Evolutionary conservation across 2,113 vertebrate species (phyloP), one percentile per base, ranked within the genome.

Genomic region (Chionodraco myersi): DNA sequence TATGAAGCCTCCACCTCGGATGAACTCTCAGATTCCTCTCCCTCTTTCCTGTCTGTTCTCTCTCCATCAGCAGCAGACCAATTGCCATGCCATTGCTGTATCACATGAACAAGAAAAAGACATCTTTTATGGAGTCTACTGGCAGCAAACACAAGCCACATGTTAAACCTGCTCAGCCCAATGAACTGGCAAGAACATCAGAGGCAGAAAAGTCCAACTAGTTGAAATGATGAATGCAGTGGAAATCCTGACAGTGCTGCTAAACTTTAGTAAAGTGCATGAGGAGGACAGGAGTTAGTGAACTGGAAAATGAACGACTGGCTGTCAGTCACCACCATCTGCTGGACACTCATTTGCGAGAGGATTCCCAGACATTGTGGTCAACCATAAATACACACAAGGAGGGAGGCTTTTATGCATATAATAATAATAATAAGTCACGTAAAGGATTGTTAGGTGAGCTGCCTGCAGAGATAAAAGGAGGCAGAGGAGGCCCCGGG

Each of bases 381-480:
- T 60, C 36, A 56, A 66, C 63, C 57, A 23, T 58, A 66, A 53
- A 44, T n/a, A 62, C 68, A 60, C 75, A 81, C 41, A 61, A 13
- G 15, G 44, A 56, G n/a, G 15, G 21, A 30, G 45, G 64, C 64
- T 61, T 82, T 82, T 72, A 56, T 70, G 75, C 80, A 65, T 88
- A 75, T 76, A 89, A 85, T 41, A 30, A 85, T 41, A 30, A 30
- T 30, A 41, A 41, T 79, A 64, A 77, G 71, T 74, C 76, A 80
- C 60, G 64, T 70, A 76, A 80, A 90, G 85, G 79, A 82, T 58
- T 77, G 87, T 84, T 62, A 58, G 79, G 53, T 80, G 72, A 89
- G 83, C 72, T 51, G 64, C 72, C 86, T 81, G 75, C 58, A 49
- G 75, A 77, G 91, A 88, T 92, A 86, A 88, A 83, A 85, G 23